Evolutionary conservation across 2,888 invertebrate genomes (phyloP), one percentile per base, ranked within the genome.

Genomic region (Plebejus anna): DNA sequence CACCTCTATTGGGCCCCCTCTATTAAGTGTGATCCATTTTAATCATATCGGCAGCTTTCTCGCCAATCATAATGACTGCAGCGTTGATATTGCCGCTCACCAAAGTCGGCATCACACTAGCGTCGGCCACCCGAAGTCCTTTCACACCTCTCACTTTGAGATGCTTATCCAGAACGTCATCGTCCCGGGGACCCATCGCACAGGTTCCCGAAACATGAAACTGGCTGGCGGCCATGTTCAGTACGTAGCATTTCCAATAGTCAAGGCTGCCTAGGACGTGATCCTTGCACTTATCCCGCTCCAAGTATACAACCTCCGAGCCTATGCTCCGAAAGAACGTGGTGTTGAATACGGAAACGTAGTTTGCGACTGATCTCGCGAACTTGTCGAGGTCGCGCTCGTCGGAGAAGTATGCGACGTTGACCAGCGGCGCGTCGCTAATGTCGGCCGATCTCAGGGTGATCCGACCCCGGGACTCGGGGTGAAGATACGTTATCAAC

Each of bases 31-130:
- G 75, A 75, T 88, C 87, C 72, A 51, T 7, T 81, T 95, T 95
- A 38, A 96, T 95, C 87, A 95, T 86, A 82, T 96, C 95, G 1
- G 94, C 87, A 0, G 94, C 95, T 82, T 95, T 95, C 82, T 96
- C 96, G 0, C 91, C 96, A 9, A 95, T 95, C 95, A 96, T 96
- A 4, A 95, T 93, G 0, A 91, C 88, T 0, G 95, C 95, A 0
- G 95, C 95, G 79, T 95, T 95, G 1, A 94, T 95, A 81, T 96
- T 95, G 0, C 95, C 96, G 4, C 95, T 94, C 0, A 91, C 87
- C 0, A 95, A 94, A 55, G 88, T 88, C 0, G 96, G 96, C 94
- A 96, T 96, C 47, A 96, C 89, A 78, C 95, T 95, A 0, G 95
- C 95, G 80, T 96, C 96, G 9, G 95, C 95, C 4, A 96, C 95